Conservation (phyloP, 2,888 invertebrate genomes). For the Pollenia labialis region DNA sequence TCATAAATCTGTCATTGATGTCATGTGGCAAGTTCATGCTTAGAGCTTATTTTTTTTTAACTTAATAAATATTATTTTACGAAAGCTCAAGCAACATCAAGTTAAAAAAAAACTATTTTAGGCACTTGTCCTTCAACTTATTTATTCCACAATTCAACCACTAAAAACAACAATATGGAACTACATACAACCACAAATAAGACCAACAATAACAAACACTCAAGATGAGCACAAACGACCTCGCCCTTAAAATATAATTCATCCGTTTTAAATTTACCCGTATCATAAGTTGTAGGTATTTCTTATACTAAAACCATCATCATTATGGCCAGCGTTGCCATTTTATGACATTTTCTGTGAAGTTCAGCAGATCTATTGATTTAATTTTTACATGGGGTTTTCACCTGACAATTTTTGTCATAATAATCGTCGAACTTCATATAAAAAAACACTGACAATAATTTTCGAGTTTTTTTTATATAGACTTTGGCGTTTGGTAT, state of each 20-base stretch:
- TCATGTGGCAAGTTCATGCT: constrained; percentile 61
- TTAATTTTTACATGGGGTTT: too few relatives aligned
- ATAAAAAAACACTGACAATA: too few relatives aligned
- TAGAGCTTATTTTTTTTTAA: not conserved
- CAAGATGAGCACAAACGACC: constrained; percentile 37
- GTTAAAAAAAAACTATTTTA: not conserved
- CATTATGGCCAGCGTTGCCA: not conserved
- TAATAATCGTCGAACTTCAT: too few relatives aligned
- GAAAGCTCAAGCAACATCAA: not conserved
- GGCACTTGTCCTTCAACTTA: constrained; percentile 42
- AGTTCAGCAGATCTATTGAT: too few relatives aligned
- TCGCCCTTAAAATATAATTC: constrained; percentile 58
- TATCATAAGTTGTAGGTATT: not conserved
- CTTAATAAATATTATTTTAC: constrained; percentile 20
- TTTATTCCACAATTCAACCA: not conserved
- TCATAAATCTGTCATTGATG: constrained; percentile 41
- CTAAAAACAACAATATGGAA: not conserved
- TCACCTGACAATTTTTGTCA: too few relatives aligned
- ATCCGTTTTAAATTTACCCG: constrained; percentile 8
- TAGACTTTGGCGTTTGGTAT: too few relatives aligned
- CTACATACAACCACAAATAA: not conserved
- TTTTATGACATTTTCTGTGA: too few relatives aligned
- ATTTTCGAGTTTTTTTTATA: too few relatives aligned
- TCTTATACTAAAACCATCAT: not conserved
- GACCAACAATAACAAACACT: not conserved